Base-by-base conservation (phyloP, 2,888 invertebrate species). In the Lottia gigantea region DNA sequence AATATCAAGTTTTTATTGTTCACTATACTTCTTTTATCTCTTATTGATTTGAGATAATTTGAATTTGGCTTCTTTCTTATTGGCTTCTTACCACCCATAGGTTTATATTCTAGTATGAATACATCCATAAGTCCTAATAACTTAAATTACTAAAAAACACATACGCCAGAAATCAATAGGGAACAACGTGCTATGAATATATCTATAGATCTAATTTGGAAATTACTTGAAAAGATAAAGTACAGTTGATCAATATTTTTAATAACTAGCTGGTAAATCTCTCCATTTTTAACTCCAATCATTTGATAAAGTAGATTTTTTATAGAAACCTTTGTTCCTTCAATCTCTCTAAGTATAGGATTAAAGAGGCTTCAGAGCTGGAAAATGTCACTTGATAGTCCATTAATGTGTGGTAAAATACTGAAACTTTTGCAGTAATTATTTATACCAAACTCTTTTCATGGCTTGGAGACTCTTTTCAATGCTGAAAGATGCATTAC, bases 241-340 rank as follows among this genome's bases (percentile, higher is more conserved):
- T 23, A 23, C 40, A 40, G 40, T 40, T 19, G 55, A 55, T 55
- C 55, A 55, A 55, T 55, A 55, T 55, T 55, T 55, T 23, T 55
- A 55, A 55, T 55, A 55, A 55, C 19, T 23, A 55, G 15, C 19
- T 23, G 55, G 23, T 55, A 55, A 55, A 55, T 55, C 55, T 55
- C 55, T 19, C 55, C 55, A 55, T 55, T 55, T 55, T 55, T 55
- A 23, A 55, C 55, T 55, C 55, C 40, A 55, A 23, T 55, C 19
- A 55, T 55, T 55, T 55, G 55, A 55, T 55, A 55, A 55, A 55
- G 55, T 55, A 55, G 55, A 55, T 23, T 55, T 55, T 40, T 55
- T 55, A 55, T 55, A 55, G 55, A 19, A 23, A 19, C 55, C 23
- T 55, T 55, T 55, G 55, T 55, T 55, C 55, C 19, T 55, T 55